A percentile compares a stretch with the other conserved stretches of the same genome.
These are phyloP conservation scores for Ceratina australensis DNA, from an alignment of 1,140 invertebrate genomes.

Conservation along the genomic window DNA sequence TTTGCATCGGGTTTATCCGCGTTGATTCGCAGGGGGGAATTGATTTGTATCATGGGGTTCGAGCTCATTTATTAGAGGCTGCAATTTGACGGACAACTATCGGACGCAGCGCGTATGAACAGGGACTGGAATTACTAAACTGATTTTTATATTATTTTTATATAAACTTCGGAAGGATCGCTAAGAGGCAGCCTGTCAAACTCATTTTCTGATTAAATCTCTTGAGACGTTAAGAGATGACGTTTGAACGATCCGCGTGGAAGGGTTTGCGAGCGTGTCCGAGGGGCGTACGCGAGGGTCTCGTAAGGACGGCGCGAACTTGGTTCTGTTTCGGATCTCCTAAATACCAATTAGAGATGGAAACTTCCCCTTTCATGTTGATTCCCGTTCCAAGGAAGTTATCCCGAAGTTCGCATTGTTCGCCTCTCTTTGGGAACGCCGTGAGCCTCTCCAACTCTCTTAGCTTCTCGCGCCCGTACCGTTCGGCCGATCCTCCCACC, in stretches of 20 bases:
- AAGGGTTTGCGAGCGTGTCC: conserved; percentile 6
- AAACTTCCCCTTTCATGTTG: conserved; percentile 79
- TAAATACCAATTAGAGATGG: conserved; percentile 79
- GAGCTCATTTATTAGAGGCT: no score
- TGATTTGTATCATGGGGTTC: background rate
- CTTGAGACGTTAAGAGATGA: background rate
- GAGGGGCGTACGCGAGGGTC: conserved; percentile 1
- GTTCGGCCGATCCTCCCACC: conserved; percentile 48
- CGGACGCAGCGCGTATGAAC: no score
- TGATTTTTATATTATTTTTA: no score
- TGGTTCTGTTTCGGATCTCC: conserved; percentile 75
- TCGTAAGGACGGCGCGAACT: conserved; percentile 52
- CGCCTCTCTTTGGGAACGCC: conserved; percentile 59
- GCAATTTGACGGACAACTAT: no score
- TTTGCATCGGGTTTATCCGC: background rate
- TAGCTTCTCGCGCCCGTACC: conserved; percentile 27
- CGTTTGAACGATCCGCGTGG: background rate
- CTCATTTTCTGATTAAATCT: conserved; percentile 39
- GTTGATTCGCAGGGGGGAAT: background rate
- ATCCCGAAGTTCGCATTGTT: conserved; percentile 78
- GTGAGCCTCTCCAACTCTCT: conserved; percentile 23
- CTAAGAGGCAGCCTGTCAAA: conserved; percentile 26
- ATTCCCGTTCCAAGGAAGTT: conserved; percentile 73
- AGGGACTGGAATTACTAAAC: no score
- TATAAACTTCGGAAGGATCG: no score